Evolutionary conservation across 2,888 invertebrate species (phyloP).

Genomic region (Leptogaster cylindrica): DNA sequence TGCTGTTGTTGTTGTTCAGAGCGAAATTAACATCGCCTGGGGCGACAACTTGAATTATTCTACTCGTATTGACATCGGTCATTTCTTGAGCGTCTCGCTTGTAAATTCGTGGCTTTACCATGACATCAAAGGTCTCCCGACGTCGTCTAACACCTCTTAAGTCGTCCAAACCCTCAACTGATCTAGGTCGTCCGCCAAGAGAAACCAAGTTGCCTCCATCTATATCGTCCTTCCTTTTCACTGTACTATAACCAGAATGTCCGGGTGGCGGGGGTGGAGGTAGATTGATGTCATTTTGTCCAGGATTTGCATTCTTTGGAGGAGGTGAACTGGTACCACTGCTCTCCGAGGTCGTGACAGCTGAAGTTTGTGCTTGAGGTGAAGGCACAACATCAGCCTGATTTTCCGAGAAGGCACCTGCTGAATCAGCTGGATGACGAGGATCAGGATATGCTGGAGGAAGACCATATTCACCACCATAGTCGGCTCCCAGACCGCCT

Average conservation of each 20-base stretch:
- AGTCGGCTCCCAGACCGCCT: constrained; percentile 50
- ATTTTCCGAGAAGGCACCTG: constrained; percentile 82
- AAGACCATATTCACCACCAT: constrained; percentile 71
- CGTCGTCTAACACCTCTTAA: constrained; percentile 74
- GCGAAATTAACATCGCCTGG: constrained; percentile 92
- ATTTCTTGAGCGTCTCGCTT: constrained; percentile 88
- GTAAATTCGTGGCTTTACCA: constrained; percentile 75
- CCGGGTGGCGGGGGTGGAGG: constrained; percentile 87
- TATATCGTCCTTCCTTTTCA: constrained; percentile 78
- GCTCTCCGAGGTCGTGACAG: constrained; percentile 71
- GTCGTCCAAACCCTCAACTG: constrained; percentile 83
- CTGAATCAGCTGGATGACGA: constrained; percentile 83
- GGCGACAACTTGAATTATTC: constrained; percentile 91
- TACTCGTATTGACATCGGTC: constrained; percentile 90
- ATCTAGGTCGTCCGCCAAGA: constrained; percentile 84
- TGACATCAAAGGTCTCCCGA: constrained; percentile 65
- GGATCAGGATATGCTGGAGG: constrained; percentile 87
- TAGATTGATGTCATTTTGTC: constrained; percentile 73
- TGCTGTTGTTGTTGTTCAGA: constrained; percentile 72
- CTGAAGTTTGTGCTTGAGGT: constrained; percentile 79
- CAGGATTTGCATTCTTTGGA: constrained; percentile 60
- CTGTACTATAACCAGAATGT: constrained; percentile 81
- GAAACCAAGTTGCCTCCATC: constrained; percentile 74
- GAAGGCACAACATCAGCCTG: constrained; percentile 81
- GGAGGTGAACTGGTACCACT: constrained; percentile 66